Conservation (phyloP, 1,140 invertebrate genomes). For the Drosophila bifasciata region DNA sequence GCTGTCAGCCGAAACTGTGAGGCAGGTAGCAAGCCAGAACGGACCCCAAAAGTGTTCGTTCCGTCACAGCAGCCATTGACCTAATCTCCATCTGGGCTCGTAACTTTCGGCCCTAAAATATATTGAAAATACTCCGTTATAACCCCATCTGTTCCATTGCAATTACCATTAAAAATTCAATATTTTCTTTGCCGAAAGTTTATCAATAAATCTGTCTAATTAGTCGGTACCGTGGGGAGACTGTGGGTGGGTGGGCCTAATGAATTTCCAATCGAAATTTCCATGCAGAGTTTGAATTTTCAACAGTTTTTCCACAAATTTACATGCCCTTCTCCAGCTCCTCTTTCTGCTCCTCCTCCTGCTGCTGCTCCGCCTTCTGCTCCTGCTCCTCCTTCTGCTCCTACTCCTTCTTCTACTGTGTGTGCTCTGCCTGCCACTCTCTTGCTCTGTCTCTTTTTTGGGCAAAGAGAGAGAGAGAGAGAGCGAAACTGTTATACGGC, state of each 20-base stretch:
- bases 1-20: constrained; percentile 63
- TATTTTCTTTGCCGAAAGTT: constrained; percentile 47
- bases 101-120: constrained; percentile 1
- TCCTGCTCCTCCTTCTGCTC: no score
- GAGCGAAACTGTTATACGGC: constrained; percentile 57
- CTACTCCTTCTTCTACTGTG: no score
- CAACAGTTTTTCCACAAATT: neutral
- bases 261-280: constrained; percentile 52
- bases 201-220: constrained; percentile 69
- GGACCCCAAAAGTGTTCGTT: constrained; percentile 9
- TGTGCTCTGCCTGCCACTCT: no score
- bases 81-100: neutral
- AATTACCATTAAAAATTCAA: constrained; percentile 51
- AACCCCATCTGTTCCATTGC: neutral
- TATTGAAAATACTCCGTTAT: neutral
- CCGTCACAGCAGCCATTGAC: constrained; percentile 9
- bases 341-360: constrained; percentile 1
- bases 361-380: no score
- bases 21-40: constrained; percentile 29
- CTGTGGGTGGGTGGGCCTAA: constrained; percentile 26
- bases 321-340: no score
- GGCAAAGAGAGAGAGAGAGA: no score
- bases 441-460: constrained; percentile 3
- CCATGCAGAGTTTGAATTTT: constrained; percentile 8
- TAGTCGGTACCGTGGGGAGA: constrained; percentile 25